These are phyloP conservation scores for Polypterus bichir DNA, from an alignment of 2,113 vertebrate species.

Conservation along the genomic window DNA sequence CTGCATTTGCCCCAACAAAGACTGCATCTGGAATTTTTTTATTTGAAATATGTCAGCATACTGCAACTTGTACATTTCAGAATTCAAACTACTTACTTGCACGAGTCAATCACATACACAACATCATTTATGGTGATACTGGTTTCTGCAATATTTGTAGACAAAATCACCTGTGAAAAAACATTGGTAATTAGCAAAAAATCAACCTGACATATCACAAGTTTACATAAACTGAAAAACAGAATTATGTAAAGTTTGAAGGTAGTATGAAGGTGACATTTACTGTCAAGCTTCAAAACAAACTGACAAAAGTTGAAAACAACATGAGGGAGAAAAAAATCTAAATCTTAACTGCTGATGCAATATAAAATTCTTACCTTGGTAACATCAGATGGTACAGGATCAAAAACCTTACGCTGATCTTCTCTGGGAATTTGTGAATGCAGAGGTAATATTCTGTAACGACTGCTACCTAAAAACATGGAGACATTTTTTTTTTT, in stretches of 20 bases:
- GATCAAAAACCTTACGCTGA: constrained; percentile 81
- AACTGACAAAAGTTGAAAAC: too few species aligned
- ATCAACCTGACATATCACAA: too few species aligned
- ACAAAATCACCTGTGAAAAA: constrained; percentile 74
- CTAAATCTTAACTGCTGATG: neutral
- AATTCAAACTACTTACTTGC: constrained; percentile 71
- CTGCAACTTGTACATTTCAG: neutral
- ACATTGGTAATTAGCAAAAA: neutral
- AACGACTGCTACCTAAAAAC: constrained; percentile 56
- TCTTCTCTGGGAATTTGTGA: constrained; percentile 92
- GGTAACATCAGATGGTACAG: constrained; percentile 61
- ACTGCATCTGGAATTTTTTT: too few species aligned
- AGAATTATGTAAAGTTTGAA: too few species aligned
- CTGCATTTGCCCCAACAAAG: too few species aligned
- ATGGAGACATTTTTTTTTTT: constrained; percentile 1
- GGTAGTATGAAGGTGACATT: too few species aligned
- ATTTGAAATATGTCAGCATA: too few species aligned
- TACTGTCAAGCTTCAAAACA: too few species aligned
- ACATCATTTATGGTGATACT: constrained; percentile 96
- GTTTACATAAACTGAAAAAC: too few species aligned
- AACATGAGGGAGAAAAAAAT: too few species aligned
- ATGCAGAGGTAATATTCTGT: constrained; percentile 80
- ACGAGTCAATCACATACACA: constrained; percentile 93
- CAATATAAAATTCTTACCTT: constrained; percentile 48
- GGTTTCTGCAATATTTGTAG: constrained; percentile 93